These are phyloP conservation scores for Eulemur rubriventer DNA, from an alignment of 2,797 vertebrate species.

Conservation along the genomic window DNA sequence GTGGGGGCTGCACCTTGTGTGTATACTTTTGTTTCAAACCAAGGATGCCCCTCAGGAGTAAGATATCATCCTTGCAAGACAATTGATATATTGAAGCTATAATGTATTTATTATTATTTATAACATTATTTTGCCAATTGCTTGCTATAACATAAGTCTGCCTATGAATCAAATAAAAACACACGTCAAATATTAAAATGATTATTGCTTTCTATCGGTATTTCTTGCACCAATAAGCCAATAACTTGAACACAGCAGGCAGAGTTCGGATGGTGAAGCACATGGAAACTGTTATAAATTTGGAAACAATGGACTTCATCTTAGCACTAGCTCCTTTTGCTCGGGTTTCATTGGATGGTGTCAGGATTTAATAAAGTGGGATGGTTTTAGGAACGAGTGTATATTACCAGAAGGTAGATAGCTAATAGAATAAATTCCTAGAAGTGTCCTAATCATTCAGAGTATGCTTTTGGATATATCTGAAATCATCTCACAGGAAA, in stretches of 20 bases:
- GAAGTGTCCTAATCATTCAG: slow-evolving; percentile 81
- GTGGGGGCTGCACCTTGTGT: rapidly evolving
- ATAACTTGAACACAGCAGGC: background rate
- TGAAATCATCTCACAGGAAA: slow-evolving; percentile 84
- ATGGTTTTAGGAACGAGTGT: slow-evolving; percentile 76
- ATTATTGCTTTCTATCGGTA: background rate
- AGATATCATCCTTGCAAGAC: background rate
- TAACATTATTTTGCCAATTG: background rate
- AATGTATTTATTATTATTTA: background rate
- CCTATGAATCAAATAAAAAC: background rate
- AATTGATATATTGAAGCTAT: background rate
- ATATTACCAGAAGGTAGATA: slow-evolving; percentile 82
- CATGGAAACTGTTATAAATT: background rate
- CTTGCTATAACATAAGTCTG: background rate
- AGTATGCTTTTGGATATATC: slow-evolving; percentile 84
- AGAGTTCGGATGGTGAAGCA: background rate
- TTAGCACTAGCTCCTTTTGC: background rate
- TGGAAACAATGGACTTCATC: background rate
- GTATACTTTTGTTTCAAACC: background rate
- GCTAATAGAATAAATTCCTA: slow-evolving; percentile 83
- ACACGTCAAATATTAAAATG: background rate
- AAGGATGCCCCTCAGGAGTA: background rate
- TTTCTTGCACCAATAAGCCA: background rate
- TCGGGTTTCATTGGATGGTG: background rate
- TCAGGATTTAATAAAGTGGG: slow-evolving; percentile 37